Percentiles rank a stretch among this genome's conserved stretches.
phyloP scores from a whole-genome alignment of 2,888 invertebrate species.

The Fragum whitleyi region DNA sequence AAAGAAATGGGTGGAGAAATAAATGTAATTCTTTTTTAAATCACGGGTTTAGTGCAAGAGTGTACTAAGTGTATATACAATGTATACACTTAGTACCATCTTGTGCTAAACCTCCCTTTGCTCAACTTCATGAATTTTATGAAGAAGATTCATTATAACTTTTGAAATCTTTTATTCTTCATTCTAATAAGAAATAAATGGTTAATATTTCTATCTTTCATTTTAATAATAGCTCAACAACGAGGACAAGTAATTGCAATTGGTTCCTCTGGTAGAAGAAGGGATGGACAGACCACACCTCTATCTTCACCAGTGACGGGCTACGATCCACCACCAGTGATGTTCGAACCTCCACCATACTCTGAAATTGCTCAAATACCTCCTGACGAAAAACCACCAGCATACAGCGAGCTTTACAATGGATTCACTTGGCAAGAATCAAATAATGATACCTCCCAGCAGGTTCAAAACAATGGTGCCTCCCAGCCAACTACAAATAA shows the following conservation, averaged over 20 bases:
- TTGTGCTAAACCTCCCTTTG: too few relatives aligned
- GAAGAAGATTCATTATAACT: too few relatives aligned
- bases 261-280: neutral
- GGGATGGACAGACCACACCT: neutral
- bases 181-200: too few relatives aligned
- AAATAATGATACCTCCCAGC: neutral
- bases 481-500: neutral
- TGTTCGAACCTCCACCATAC: constrained; percentile 24
- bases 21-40: too few relatives aligned
- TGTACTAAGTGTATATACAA: too few relatives aligned
- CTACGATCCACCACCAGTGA: constrained; percentile 2
- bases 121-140: too few relatives aligned
- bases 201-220: too few relatives aligned
- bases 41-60: too few relatives aligned
- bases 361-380: constrained; percentile 13
- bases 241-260: constrained; percentile 5
- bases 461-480: neutral
- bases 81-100: too few relatives aligned
- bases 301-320: neutral
- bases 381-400: constrained; percentile 20
- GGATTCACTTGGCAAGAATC: neutral
- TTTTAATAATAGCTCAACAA: constrained; percentile 9
- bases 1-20: too few relatives aligned
- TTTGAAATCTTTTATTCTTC: too few relatives aligned
- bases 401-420: constrained; percentile 15